Conservation (phyloP, 1,140 invertebrate species). For the Pseudachorutes palmiensis region DNA sequence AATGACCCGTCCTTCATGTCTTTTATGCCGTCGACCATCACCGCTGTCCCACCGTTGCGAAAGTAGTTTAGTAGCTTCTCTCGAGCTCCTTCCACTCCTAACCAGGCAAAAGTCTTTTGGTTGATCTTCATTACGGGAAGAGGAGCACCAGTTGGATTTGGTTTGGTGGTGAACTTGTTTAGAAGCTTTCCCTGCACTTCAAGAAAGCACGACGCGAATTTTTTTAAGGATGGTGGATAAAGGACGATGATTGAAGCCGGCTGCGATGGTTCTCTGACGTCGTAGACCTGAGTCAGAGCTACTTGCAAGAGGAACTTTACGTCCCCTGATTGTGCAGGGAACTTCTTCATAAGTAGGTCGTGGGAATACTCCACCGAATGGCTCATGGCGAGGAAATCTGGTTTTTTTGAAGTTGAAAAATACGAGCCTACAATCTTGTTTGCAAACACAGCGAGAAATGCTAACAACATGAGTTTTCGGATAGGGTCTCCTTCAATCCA, state of each 20-base stretch:
- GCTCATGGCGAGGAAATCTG: no score
- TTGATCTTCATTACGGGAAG: slow-evolving; percentile 1
- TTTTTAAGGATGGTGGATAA: neutral
- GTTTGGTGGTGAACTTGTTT: neutral
- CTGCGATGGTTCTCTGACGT: slow-evolving; percentile 5
- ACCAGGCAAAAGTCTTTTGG: neutral
- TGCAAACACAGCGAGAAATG: no score
- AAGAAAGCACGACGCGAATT: slow-evolving; percentile 11
- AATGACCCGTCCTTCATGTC: slow-evolving; percentile 1
- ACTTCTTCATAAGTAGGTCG: no score
- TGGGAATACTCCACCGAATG: no score
- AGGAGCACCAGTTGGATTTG: neutral
- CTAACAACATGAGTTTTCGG: no score
- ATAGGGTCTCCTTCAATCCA: no score
- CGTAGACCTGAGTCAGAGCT: no score
- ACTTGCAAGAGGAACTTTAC: no score
- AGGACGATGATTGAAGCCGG: slow-evolving; percentile 12
- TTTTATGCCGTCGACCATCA: slow-evolving; percentile 8
- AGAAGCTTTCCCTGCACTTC: neutral
- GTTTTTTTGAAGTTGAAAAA: no score
- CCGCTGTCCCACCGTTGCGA: slow-evolving; percentile 7
- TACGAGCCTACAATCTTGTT: no score
- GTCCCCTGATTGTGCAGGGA: no score
- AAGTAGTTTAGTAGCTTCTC: slow-evolving; percentile 15
- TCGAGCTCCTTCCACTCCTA: neutral